These are phyloP conservation scores for Paramuricea clavata DNA, from an alignment of 92 coral and sea anemone species.

Conservation along the genomic window DNA sequence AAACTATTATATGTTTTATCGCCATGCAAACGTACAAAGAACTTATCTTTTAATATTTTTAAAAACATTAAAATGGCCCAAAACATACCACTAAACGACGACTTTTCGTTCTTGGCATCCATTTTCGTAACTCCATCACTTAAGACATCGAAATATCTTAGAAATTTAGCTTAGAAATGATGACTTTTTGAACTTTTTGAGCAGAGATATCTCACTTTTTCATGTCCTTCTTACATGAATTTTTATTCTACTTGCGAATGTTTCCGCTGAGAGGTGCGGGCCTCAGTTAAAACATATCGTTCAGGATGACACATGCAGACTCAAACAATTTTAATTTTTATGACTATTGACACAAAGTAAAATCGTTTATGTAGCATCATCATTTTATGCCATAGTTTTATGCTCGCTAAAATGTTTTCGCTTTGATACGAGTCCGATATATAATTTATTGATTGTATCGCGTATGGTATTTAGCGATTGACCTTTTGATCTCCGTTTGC, in stretches of 20 bases:
- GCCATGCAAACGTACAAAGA: too few species aligned
- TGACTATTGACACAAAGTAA: too few species aligned
- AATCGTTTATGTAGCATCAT: too few species aligned
- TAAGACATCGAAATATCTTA: neutral
- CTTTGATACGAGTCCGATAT: too few species aligned
- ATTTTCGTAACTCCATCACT: constrained; percentile 35
- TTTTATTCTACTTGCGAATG: neutral
- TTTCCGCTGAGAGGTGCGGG: constrained; percentile 7
- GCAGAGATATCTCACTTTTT: neutral
- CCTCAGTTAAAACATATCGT: neutral
- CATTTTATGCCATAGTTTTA: too few species aligned
- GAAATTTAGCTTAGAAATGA: neutral
- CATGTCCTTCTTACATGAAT: constrained; percentile 21
- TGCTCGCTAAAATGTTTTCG: too few species aligned
- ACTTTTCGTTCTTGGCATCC: constrained; percentile 35
- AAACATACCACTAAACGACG: constrained; percentile 38
- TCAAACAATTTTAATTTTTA: too few species aligned
- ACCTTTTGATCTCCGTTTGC: too few species aligned
- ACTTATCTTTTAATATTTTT: too few species aligned
- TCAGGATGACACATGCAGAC: neutral
- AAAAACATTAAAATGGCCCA: neutral
- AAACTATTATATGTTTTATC: too few species aligned
- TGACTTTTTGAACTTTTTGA: neutral
- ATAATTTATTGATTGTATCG: too few species aligned
- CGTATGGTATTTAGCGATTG: too few species aligned